phyloP scores from a whole-genome alignment of 2,888 invertebrate genomes.

The Pyrrhosoma nymphula region DNA sequence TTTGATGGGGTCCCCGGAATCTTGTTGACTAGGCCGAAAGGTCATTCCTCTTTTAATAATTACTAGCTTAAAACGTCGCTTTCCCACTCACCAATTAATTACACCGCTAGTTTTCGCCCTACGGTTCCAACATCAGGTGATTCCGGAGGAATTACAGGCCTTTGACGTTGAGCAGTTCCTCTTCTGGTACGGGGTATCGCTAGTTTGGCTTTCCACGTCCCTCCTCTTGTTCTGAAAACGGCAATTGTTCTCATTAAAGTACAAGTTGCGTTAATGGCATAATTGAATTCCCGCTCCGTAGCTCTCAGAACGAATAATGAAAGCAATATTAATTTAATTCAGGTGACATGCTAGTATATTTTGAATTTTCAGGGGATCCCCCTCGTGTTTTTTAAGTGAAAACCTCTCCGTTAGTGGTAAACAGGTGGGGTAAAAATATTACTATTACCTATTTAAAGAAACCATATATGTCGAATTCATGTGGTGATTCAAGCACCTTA shows the following conservation, averaged over 20 bases:
- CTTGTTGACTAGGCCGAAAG: slow-evolving; percentile 17
- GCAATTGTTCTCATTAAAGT: background rate
- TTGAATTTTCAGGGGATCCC: no score
- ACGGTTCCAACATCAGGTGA: background rate
- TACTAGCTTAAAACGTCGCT: background rate
- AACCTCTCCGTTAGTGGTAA: no score
- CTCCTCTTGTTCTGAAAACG: background rate
- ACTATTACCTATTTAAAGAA: no score
- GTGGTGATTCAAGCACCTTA: no score
- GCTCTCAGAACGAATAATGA: no score
- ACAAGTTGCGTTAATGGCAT: background rate
- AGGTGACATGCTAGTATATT: no score
- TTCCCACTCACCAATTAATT: background rate
- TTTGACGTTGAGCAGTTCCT: background rate
- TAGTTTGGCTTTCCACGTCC: background rate
- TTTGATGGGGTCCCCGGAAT: background rate
- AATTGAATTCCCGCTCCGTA: background rate
- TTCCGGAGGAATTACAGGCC: background rate
- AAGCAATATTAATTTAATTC: no score
- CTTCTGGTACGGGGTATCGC: background rate
- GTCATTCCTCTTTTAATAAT: slow-evolving; percentile 37
- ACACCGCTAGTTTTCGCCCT: background rate
- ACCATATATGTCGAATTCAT: no score
- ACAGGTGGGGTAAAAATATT: no score
- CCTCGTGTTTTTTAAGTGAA: no score